Evolutionary conservation across 2,113 vertebrate species (phyloP), one percentile per base, ranked within the genome.

Genomic region (Ictidomys tridecemlineatus): DNA sequence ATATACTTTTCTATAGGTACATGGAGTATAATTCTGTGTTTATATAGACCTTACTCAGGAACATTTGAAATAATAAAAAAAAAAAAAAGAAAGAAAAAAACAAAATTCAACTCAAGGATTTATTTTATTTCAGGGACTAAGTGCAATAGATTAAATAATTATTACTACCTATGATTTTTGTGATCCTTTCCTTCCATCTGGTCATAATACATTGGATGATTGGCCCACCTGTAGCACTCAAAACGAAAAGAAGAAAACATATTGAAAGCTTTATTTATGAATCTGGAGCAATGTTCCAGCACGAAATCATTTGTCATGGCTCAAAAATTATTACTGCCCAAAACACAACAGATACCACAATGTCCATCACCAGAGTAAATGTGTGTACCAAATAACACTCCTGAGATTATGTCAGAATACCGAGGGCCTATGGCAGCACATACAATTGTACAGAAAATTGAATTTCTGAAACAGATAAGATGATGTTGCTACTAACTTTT

Each of bases 391-490:
- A 78, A 72, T 45, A 63, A n/a, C 8, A 88, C 83, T 53, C 53
- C 48, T 63, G 6, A 51, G 42, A 85, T 2, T 58, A 22, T 20
- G 2, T 37, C 30, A 8, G 28, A 3, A 78, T n/a, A 17, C 3
- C 70, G 53, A 39, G 30, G 28, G 4, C 17, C 32, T 42, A 65
- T 51, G 17, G 80, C 30, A 8, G 8, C 5, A 13, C 14, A 56
- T 45, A 58, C 8, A 30, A 39, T 48, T 93, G 16, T 61, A 39
- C 5, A n/a, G 42, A 79, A 85, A 97, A 63, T 2, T 61, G 11
- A 89, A 70, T 94, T 91, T 56, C 22, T 82, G 32, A 76, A 94
- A 63, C 26, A 70, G 16, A 76, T 61, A 34, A 94, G 90, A 32
- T 72, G 22, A 73, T 67, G 8, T 42, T 67, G 34, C 13, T 61